These are phyloP conservation scores for Montifringilla adamsi DNA, from an alignment of 2,113 vertebrate species.

Conservation along the genomic window DNA sequence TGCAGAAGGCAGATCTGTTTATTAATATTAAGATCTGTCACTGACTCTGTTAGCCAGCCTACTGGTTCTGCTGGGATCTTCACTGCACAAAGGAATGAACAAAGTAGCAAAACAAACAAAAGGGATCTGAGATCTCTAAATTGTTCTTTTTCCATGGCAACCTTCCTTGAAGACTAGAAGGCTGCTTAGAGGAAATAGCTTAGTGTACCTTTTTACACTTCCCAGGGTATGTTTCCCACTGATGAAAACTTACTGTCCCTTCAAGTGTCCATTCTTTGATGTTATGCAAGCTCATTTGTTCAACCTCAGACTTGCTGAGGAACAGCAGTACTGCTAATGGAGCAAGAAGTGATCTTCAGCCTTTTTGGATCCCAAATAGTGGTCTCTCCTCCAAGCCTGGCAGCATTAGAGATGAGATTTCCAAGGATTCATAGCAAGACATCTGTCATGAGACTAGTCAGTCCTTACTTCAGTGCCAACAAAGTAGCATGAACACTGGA, in stretches of 20 bases:
- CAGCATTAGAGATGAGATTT: neutral
- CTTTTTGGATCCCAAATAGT: neutral
- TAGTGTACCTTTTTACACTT: neutral
- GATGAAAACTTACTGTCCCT: neutral
- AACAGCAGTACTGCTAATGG: neutral
- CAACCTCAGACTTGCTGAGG: neutral
- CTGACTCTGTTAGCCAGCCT: neutral
- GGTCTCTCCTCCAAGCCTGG: neutral
- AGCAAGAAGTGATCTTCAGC: neutral
- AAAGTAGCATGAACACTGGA: neutral
- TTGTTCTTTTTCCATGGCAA: neutral
- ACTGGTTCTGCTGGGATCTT: neutral
- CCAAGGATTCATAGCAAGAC: neutral
- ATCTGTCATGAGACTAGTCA: neutral
- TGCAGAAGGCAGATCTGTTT: neutral
- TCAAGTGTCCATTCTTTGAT: neutral
- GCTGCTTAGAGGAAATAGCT: neutral
- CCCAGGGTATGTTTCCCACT: neutral
- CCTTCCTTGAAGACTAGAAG: neutral
- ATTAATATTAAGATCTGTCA: constrained; percentile 37
- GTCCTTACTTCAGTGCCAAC: neutral
- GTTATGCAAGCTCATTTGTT: neutral
- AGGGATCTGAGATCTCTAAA: neutral
- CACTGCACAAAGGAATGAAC: neutral
- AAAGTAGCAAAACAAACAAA: neutral